A percentile compares a stretch with the other conserved stretches of the same genome.
Evolutionary conservation across 2,888 invertebrate genomes (phyloP).

Genomic region (Noctua fimbriata): DNA sequence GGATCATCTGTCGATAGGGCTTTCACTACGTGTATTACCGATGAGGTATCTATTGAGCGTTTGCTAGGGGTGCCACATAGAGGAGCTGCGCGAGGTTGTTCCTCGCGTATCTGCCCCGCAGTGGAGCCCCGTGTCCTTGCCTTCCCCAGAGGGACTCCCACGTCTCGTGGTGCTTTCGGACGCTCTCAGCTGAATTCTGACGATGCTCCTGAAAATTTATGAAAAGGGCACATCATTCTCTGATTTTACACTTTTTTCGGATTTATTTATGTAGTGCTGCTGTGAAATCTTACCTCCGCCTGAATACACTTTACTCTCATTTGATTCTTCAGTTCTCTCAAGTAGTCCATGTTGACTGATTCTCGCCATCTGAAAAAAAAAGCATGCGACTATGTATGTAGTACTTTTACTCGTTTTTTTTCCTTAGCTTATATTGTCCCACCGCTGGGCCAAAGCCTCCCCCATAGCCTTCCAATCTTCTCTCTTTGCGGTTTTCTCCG

Average conservation of each 20-base stretch:
- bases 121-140: conserved; percentile 92
- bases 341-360: conserved; percentile 81
- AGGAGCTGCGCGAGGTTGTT: conserved; percentile 84
- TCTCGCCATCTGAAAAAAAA: conserved; percentile 85
- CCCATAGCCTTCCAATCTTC: background rate
- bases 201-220: conserved; percentile 88
- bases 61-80: conserved; percentile 79
- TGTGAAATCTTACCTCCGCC: conserved; percentile 73
- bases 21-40: background rate
- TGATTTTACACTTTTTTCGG: background rate
- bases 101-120: conserved; percentile 87
- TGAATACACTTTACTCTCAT: conserved; percentile 83
- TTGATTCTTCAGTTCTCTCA: conserved; percentile 85
- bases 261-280: background rate
- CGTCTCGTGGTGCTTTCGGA: conserved; percentile 93
- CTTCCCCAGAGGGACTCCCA: conserved; percentile 95
- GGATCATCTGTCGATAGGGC: background rate
- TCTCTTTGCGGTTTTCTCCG: background rate
- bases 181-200: conserved; percentile 91
- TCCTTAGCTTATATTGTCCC: too few species aligned
- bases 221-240: too few species aligned
- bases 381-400: background rate
- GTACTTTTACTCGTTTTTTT: background rate
- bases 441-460: too few species aligned
- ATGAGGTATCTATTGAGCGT: conserved; percentile 63